A percentile compares a stretch with the other conserved stretches of the same genome.
Evolutionary conservation across 1,140 invertebrate species (phyloP).

Genomic region (Daktulosphaira vitifoliae): DNA sequence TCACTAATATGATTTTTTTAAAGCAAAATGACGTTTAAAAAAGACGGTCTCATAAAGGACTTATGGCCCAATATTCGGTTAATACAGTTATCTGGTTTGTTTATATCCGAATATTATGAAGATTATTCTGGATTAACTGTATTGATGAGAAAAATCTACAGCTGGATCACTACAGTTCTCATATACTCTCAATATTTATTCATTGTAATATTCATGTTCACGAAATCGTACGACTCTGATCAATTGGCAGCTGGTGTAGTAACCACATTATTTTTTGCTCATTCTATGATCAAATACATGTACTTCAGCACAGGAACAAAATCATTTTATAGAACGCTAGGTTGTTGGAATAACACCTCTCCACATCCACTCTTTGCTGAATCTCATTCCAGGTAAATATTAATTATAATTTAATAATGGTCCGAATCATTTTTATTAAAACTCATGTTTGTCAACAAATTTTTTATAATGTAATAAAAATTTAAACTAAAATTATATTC

Average conservation of each 20-base stretch:
- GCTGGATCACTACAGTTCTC: conserved; percentile 38
- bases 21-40: conserved; percentile 52
- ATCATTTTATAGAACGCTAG: conserved; percentile 54
- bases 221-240: conserved; percentile 66
- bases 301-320: conserved; percentile 65
- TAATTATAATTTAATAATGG: no score
- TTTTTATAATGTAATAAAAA: no score
- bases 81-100: conserved; percentile 66
- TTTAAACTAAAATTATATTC: no score
- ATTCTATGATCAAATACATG: conserved; percentile 61
- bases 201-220: conserved; percentile 57
- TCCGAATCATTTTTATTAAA: no score
- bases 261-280: conserved; percentile 68
- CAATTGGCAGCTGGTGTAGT: conserved; percentile 72
- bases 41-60: conserved; percentile 64
- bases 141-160: conserved; percentile 53
- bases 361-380: conserved; percentile 74
- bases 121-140: conserved; percentile 40
- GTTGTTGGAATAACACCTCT: conserved; percentile 49
- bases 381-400: conserved; percentile 58
- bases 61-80: conserved; percentile 69
- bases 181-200: conserved; percentile 42
- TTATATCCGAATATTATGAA: conserved; percentile 66
- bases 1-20: no score
- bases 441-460: no score